Conservation (phyloP, 2,797 vertebrate genomes). For the Sebastes hopkinsi region DNA sequence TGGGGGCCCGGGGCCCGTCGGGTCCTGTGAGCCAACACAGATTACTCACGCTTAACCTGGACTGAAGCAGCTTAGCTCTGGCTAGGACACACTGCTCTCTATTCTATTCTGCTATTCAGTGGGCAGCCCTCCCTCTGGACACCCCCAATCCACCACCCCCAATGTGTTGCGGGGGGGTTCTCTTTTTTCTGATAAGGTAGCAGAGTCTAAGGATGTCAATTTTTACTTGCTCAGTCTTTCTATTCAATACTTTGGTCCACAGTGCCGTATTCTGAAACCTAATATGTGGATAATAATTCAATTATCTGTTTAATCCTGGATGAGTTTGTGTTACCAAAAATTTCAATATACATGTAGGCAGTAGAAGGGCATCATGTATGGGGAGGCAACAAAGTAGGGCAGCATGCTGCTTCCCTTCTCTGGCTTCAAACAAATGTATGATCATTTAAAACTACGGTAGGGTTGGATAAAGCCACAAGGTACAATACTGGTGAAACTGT, state of each 20-base stretch:
- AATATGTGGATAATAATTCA: background rate
- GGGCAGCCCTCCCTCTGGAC: background rate
- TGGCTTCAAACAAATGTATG: background rate
- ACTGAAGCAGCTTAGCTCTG: slow-evolving; percentile 59
- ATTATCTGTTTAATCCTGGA: background rate
- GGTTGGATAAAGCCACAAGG: background rate
- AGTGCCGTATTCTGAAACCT: background rate
- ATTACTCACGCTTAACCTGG: slow-evolving; percentile 72
- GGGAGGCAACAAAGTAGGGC: background rate
- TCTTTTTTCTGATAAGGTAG: background rate
- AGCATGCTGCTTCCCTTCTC: background rate
- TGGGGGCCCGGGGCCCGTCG: slow-evolving; percentile 25
- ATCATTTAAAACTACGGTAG: background rate
- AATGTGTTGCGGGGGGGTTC: background rate
- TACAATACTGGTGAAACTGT: background rate
- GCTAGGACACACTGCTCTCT: slow-evolving; percentile 37
- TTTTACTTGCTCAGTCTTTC: background rate
- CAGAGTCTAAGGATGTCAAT: background rate
- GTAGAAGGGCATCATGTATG: background rate
- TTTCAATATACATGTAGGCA: background rate
- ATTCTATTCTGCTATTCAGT: slow-evolving; percentile 36
- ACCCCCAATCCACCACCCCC: background rate
- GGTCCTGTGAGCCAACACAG: slow-evolving; percentile 62
- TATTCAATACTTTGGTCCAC: background rate
- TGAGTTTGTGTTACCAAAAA: background rate